A percentile compares a stretch with the other conserved stretches of the same genome.
Evolutionary conservation across 1,140 invertebrate genomes (phyloP).

Genomic region (Ceratoteleas bidentatus): DNA sequence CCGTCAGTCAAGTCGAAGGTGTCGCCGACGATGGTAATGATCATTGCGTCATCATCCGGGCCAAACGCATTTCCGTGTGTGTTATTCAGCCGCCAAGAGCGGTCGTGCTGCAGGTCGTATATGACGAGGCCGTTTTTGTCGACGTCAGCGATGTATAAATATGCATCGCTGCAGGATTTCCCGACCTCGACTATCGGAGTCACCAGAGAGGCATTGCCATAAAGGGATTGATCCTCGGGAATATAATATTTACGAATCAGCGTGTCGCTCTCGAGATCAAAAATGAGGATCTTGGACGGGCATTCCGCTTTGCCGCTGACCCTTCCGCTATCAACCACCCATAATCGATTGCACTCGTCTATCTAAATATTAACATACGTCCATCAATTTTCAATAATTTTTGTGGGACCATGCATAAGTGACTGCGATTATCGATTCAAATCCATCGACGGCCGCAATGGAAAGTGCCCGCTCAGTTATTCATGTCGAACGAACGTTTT

Average conservation of each 20-base stretch:
- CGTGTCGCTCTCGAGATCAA: slow-evolving; percentile 81
- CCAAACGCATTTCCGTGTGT: slow-evolving; percentile 79
- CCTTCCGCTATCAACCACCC: slow-evolving; percentile 83
- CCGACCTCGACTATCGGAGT: slow-evolving; percentile 78
- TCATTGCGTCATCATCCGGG: slow-evolving; percentile 74
- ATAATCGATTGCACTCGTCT: slow-evolving; percentile 83
- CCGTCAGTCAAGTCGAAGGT: slow-evolving; percentile 78
- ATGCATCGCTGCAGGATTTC: slow-evolving; percentile 75
- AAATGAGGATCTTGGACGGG: slow-evolving; percentile 82
- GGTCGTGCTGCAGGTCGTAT: slow-evolving; percentile 72
- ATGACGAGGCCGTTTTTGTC: slow-evolving; percentile 77
- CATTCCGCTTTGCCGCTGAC: slow-evolving; percentile 77
- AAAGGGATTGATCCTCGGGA: slow-evolving; percentile 72
- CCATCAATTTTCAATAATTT: slow-evolving; percentile 47
- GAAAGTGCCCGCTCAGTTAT: slow-evolving; percentile 21
- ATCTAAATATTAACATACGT: slow-evolving; percentile 74
- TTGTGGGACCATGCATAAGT: slow-evolving; percentile 16
- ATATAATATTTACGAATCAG: slow-evolving; percentile 81
- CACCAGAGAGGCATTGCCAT: slow-evolving; percentile 74
- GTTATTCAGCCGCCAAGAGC: slow-evolving; percentile 79
- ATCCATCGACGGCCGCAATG: slow-evolving; percentile 3
- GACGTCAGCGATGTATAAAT: slow-evolving; percentile 80
- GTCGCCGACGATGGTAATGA: slow-evolving; percentile 78
- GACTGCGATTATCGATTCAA: slow-evolving; percentile 21
- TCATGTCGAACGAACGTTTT: slow-evolving; percentile 16